Base-by-base conservation (phyloP, 64 coral and sea anemone genomes). In the Pocillopora verrucosa region DNA sequence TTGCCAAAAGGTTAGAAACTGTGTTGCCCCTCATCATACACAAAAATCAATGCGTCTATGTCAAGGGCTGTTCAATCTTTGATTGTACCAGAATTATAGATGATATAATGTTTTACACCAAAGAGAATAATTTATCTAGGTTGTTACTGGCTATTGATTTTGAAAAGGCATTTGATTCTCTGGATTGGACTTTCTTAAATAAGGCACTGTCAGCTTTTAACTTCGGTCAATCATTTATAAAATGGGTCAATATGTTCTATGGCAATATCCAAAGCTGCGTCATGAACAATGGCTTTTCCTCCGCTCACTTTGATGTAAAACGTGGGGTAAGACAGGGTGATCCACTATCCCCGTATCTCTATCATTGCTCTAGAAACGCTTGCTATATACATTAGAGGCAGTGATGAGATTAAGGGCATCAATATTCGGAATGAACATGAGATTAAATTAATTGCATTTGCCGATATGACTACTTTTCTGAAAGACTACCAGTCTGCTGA, bases 61-160 rank as follows among this genome's bases (percentile, higher is more conserved):
- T 82, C 7, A 62, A 82, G 56, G 35, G 2, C 34, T 5, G 56
- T 22, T 62, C n/a, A 61, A 10, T 80, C 22, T 80, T 82, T 82
- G 79, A 82, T 45, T 7, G 45, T 15, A 19, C 41, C 13, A 62
- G 59, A 82, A 65, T 59, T 19, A 82, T 82, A 12, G 80, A 82
- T 62, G 51, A 82, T 82, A 80, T 80, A n/a, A 61, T 82, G 58
- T 57, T 59, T 59, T 82, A 82, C 38, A 25, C 80, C 30, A 82
- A 82, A 59, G 20, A 60, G 5, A 82, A 82, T 35, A 82, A 63
- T 34, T 59, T 57, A 82, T 59, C 63, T 22, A 64, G 83, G 19
- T n/a, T 86, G 19, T 38, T 86, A 19, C 37, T 86, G 36, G 83
- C 83, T 65, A 85, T 85, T 85, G 82, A 85, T 65, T 85, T 85